Base-by-base conservation (phyloP, 2,113 vertebrate species). In the Pachycephala philippinensis region DNA sequence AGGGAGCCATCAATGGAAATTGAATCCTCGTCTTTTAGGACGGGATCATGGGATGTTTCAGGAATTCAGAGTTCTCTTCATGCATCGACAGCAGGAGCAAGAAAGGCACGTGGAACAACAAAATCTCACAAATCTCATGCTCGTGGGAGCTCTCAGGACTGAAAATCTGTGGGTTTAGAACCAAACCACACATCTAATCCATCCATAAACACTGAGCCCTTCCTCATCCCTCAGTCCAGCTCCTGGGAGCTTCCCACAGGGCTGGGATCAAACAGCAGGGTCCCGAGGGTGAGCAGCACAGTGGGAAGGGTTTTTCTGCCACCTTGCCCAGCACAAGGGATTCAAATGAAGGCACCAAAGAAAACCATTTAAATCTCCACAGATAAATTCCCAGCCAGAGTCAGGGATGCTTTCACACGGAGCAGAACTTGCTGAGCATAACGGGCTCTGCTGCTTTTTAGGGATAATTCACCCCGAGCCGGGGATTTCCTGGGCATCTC, bases 161-260 rank as follows among this genome's bases (percentile, higher is more conserved):
- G 39, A 17, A 40, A 45, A 44, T 30, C 20, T 40, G 14, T 64
- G 45, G 7, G 5, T 69, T 72, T 63, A 50, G 11, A 64, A 64
- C 26, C 39, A 91, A 88, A 40, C 10, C 20, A 28, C 27, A 59
- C 42, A 60, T 13, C 22, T 28, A 57, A 37, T 9, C 33, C 9
- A 50, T 9, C 14, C 9, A 13, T 2, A 61, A 42, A 42, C 40
- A 8, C 21, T 0, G 1, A 83, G 33, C 7, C 18, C 15, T 69
- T 37, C 23, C n/a, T 76, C 56, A 24, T 18, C 49, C 53, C 23
- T 42, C 57, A 50, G 40, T 13, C 24, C 42, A 54, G 9, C 39
- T 13, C 61, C 7, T 4, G 1, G 69, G 50, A 49, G 17, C 21
- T 65, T 23, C 15, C 52, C n/a, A 30, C 0, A 0, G 47, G 54